Conservation (phyloP, 2,888 invertebrate genomes). For the Vanessa cardui region DNA sequence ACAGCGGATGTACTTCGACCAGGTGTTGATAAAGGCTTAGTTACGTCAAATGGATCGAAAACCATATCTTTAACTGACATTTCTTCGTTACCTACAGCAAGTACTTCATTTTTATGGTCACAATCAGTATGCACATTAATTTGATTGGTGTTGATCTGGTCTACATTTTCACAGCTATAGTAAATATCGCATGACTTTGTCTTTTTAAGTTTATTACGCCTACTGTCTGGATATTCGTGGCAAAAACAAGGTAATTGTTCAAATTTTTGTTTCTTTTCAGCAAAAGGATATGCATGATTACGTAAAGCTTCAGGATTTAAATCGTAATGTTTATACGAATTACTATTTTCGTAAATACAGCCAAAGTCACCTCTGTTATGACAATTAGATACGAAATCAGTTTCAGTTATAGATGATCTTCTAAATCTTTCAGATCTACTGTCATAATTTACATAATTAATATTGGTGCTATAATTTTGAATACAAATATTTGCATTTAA, state of each 20-base stretch:
- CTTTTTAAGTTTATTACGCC: conserved; percentile 20
- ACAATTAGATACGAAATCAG: conserved; percentile 34
- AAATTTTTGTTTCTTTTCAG: conserved; percentile 52
- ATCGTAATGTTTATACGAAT: conserved; percentile 54
- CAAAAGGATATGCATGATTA: conserved; percentile 55
- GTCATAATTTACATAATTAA: conserved; percentile 1
- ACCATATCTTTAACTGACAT: conserved; percentile 17
- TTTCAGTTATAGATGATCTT: conserved; percentile 2
- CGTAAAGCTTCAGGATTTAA: conserved; percentile 51
- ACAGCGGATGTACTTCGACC: neutral
- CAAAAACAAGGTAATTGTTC: conserved; percentile 61
- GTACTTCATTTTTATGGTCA: conserved; percentile 8
- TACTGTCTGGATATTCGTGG: conserved; percentile 45
- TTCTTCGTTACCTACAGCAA: neutral
- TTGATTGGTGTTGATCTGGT: conserved; percentile 1
- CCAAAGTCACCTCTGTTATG: conserved; percentile 59
- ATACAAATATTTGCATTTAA: neutral
- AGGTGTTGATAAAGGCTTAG: neutral
- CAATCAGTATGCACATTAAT: neutral
- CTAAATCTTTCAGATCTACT: conserved; percentile 10
- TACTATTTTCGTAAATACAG: conserved; percentile 55
- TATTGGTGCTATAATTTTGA: neutral
- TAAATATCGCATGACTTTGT: conserved; percentile 40
- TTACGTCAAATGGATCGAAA: conserved; percentile 42
- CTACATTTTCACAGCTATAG: conserved; percentile 53